phyloP scores from a whole-genome alignment of 2,888 invertebrate genomes.

The Folsomia manolachei region DNA sequence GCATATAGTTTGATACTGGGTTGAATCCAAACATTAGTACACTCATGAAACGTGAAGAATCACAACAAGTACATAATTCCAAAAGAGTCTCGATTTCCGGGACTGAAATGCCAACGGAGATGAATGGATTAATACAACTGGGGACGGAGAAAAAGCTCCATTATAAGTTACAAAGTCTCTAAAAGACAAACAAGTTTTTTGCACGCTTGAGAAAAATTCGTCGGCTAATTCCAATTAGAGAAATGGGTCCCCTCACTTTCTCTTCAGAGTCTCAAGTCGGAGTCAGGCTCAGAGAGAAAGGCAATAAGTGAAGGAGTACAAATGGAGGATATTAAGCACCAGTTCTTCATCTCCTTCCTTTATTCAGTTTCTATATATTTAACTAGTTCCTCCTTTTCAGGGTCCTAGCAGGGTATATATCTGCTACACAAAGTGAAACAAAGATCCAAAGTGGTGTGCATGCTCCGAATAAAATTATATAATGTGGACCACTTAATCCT shows the following conservation, averaged over 20 bases:
- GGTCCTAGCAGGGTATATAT: too few species aligned
- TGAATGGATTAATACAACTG: not conserved
- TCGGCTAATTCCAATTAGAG: constrained; percentile 22
- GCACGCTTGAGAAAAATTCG: constrained; percentile 12
- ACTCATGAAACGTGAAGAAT: not conserved
- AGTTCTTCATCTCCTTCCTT: too few species aligned
- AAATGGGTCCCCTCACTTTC: constrained; percentile 5
- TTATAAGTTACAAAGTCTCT: constrained; percentile 19
- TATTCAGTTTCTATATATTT: too few species aligned
- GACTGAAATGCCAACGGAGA: not conserved
- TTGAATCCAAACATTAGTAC: not conserved
- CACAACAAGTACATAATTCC: too few species aligned
- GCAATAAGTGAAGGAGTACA: not conserved
- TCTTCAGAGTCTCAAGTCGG: not conserved
- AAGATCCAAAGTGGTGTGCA: not conserved
- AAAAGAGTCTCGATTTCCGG: too few species aligned
- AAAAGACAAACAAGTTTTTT: constrained; percentile 13
- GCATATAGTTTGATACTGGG: constrained; percentile 11
- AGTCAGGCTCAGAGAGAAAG: not conserved
- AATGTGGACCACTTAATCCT: constrained; percentile 12
- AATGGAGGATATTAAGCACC: not conserved
- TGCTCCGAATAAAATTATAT: constrained; percentile 8
- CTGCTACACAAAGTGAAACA: not conserved
- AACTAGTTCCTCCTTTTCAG: too few species aligned
- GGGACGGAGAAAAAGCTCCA: constrained; percentile 14